Evolutionary conservation across 2,797 vertebrate genomes (phyloP).

Genomic region (Sebastes variabilis): DNA sequence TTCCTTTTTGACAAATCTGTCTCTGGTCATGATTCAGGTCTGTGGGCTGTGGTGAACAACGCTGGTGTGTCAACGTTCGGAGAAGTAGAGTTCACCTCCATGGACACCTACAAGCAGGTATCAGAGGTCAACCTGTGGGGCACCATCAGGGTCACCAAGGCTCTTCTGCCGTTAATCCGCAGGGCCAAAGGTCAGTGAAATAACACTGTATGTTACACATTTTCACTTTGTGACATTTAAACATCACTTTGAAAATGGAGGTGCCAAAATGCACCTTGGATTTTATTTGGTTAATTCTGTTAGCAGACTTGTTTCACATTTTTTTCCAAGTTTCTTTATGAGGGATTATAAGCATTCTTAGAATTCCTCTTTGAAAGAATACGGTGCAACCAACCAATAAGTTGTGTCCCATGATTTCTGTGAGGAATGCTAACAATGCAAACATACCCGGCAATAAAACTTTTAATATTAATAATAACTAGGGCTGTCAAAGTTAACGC

Average conservation of each 20-base stretch:
- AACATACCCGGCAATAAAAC: not conserved
- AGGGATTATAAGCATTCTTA: constrained; percentile 29
- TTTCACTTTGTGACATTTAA: not conserved
- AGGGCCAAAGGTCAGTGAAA: constrained; percentile 84
- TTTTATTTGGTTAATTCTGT: not conserved
- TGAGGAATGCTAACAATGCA: constrained; percentile 5
- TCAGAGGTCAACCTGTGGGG: constrained; percentile 91
- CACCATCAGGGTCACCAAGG: constrained; percentile 89
- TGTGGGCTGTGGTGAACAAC: constrained; percentile 92
- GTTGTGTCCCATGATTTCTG: constrained; percentile 6
- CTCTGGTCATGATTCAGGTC: constrained; percentile 71
- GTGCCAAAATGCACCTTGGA: not conserved
- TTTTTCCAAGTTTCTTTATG: not conserved
- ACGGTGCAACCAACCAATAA: not conserved
- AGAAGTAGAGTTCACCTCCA: constrained; percentile 89
- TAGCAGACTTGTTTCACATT: not conserved
- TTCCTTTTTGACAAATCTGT: not conserved
- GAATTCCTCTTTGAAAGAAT: constrained; percentile 12
- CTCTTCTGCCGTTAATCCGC: constrained; percentile 88
- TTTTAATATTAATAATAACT: not conserved
- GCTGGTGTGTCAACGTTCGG: constrained; percentile 87
- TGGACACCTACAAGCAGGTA: constrained; percentile 87
- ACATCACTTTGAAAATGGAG: not conserved
- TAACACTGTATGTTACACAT: not conserved
- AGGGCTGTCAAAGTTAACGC: too few relatives aligned